A percentile compares a stretch with the other conserved stretches of the same genome.
Evolutionary conservation across 2,888 invertebrate species (phyloP).

Genomic region (Phyllotreta striolata): DNA sequence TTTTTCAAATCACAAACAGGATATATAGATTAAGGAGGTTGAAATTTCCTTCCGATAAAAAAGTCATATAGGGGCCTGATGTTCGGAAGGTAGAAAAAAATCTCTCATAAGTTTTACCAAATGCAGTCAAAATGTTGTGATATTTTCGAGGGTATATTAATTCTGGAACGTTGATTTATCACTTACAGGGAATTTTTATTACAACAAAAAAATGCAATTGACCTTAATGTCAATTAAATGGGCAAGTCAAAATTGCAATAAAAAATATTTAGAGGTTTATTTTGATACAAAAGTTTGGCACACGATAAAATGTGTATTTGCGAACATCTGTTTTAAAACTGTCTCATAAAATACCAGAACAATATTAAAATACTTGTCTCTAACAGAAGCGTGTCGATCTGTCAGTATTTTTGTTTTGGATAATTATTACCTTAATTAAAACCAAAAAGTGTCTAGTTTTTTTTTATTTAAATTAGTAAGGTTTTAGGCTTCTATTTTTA

Average conservation of each 20-base stretch:
- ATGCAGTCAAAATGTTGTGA: conserved; percentile 21
- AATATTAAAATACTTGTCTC: conserved; percentile 15
- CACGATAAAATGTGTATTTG: conserved; percentile 15
- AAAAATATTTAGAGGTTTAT: conserved; percentile 15
- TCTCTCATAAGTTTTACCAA: conserved; percentile 19
- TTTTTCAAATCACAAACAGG: conserved; percentile 50
- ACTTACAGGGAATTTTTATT: too few species aligned
- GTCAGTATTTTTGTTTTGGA: conserved; percentile 17
- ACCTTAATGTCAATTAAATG: background rate
- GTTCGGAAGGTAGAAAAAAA: conserved; percentile 24
- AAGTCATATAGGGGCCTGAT: conserved; percentile 26
- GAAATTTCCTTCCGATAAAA: conserved; percentile 42
- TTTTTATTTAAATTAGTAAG: conserved; percentile 7
- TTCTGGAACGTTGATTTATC: too few species aligned
- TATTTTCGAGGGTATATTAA: conserved; percentile 13
- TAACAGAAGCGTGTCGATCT: conserved; percentile 19
- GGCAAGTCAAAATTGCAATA: conserved; percentile 8
- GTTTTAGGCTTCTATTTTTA: background rate
- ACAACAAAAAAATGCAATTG: too few species aligned
- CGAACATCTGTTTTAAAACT: conserved; percentile 16
- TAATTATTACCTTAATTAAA: conserved; percentile 24
- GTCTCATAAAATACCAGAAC: conserved; percentile 12
- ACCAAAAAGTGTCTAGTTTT: conserved; percentile 3
- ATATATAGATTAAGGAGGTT: conserved; percentile 45
- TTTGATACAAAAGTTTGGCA: conserved; percentile 20